Evolutionary conservation across 2,888 invertebrate genomes (phyloP), one percentile per base, ranked within the genome.

Genomic region (Hecatera dysodea): DNA sequence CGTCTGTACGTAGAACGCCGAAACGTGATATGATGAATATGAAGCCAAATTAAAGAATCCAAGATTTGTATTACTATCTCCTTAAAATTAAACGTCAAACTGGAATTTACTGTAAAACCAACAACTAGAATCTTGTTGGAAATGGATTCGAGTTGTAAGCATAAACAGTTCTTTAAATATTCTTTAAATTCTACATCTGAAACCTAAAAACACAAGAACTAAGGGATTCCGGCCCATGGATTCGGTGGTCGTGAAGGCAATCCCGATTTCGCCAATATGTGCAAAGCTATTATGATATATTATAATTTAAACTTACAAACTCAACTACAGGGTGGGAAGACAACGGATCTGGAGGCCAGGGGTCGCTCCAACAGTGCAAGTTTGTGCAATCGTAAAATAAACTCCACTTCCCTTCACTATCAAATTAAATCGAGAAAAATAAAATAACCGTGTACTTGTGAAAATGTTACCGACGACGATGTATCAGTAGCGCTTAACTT

Each of bases 331-430:
- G 17, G 15, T 46, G 22, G 68, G 77, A 75, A 81, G 77, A 79
- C 77, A n/a, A 50, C 62, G 78, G 78, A 79, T 79, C 11, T 33
- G 64, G 81, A 77, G 78, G 67, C 64, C 78, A 7, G 22, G 39
- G 11, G 66, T 81, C 67, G 22, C 77, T 81, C 70, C 60, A n/a
- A 57, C 11, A 39, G 67, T 79, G 81, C 67, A 65, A 67, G 2
- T 50, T 53, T 44, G 70, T 80, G 69, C 60, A n/a, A 44, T 29
- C 9, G 24, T 50, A 55, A 78, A 70, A 60, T 46, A 42, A 81
- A 33, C 7, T 42, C 33, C 11, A 75, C 53, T 55, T 39, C 9
- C 11, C 17, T 42, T 57, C 22, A 42, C 50, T 39, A 48, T 29
- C 4, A 22, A 78, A 50, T 22, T 3, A 55, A 72, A 33, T 52